These are phyloP conservation scores for Corticium candelabrum DNA, from an alignment of 37 sponge, comb jelly and placozoan genomes.

Conservation along the genomic window DNA sequence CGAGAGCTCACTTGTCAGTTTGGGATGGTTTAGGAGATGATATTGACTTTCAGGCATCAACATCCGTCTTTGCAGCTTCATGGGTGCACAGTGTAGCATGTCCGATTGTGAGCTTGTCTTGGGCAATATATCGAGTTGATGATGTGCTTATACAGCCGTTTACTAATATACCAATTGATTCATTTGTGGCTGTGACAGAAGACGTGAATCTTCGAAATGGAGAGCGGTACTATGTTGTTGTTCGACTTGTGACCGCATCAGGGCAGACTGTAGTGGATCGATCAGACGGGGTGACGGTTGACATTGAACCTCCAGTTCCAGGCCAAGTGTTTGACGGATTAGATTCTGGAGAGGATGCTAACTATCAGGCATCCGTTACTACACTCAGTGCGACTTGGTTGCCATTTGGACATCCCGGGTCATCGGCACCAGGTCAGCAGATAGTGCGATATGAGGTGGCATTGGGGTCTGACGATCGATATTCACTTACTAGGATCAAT, in stretches of 20 bases:
- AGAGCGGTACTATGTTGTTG: neutral
- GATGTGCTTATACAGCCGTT: neutral
- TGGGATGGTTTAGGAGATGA: neutral
- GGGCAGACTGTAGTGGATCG: neutral
- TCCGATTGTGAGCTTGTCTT: neutral
- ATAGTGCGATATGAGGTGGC: neutral
- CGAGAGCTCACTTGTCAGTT: neutral
- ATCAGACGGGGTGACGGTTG: neutral
- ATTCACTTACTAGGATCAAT: neutral
- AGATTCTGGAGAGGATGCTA: neutral
- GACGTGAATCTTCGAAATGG: neutral
- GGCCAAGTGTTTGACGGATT: neutral
- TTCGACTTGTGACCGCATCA: neutral
- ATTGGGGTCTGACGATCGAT: neutral
- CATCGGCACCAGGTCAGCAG: constrained; percentile 10
- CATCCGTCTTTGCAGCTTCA: neutral
- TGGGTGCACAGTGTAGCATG: neutral
- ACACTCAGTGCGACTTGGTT: neutral
- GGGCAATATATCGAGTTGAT: neutral
- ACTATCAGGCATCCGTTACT: neutral
- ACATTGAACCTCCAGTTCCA: neutral
- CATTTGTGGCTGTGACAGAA: neutral
- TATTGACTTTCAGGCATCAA: neutral
- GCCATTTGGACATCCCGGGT: neutral
- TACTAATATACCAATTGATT: neutral